These are phyloP conservation scores for Crematogaster levior DNA, from an alignment of 2,888 invertebrate species.

Conservation along the genomic window DNA sequence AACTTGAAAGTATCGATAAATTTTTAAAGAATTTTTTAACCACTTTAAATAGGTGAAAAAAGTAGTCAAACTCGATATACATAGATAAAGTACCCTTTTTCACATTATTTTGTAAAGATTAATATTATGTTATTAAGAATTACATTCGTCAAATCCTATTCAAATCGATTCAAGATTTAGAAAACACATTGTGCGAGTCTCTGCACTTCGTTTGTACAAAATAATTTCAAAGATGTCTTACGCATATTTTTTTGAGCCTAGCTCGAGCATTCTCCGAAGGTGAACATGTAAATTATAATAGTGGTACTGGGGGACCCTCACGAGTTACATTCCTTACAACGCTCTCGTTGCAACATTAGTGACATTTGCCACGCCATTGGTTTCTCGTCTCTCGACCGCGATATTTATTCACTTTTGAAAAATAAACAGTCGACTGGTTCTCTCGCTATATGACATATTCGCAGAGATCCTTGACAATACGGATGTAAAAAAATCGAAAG, in stretches of 20 bases:
- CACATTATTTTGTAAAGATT: no score
- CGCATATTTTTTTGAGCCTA: background rate
- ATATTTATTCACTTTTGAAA: background rate
- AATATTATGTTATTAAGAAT: background rate
- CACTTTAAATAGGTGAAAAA: no score
- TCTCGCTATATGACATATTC: background rate
- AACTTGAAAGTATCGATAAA: no score
- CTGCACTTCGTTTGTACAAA: conserved; percentile 13
- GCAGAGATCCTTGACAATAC: background rate
- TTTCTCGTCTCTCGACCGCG: background rate
- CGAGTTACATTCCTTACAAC: conserved; percentile 57
- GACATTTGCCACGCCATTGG: background rate
- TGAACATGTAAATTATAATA: conserved; percentile 49
- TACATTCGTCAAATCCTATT: background rate
- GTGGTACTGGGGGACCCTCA: conserved; percentile 54
- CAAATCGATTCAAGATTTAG: conserved; percentile 11
- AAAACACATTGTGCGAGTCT: background rate
- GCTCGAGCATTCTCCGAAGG: conserved; percentile 20
- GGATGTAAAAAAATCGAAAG: background rate
- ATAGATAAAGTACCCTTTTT: no score
- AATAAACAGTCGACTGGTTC: background rate
- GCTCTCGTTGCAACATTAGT: conserved; percentile 49
- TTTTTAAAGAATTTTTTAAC: no score
- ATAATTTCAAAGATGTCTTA: background rate
- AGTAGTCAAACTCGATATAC: no score